Evolutionary conservation across 2,888 invertebrate genomes (phyloP), one percentile per base, ranked within the genome.

Genomic region (Cheilosia pagana): DNA sequence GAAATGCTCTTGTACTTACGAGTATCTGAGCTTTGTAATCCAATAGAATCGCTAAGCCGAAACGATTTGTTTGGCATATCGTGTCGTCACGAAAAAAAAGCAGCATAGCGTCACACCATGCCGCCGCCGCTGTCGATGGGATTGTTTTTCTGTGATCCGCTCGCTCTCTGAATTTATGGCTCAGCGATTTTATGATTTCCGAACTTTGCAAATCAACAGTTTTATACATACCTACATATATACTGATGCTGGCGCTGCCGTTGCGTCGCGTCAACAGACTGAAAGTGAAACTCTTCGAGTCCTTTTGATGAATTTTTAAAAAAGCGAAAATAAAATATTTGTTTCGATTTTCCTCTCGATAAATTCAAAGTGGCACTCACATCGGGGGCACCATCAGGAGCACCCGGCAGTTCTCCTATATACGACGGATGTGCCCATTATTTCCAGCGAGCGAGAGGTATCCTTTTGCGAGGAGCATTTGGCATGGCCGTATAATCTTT

Each of bases 321-420:
- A 81, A 70, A 75, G 41, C 41, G 45, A 83, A 35, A 74, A 68
- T 63, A 67, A 74, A 83, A 83, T 83, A 83, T 83, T 78, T 74
- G 83, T 83, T 83, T 83, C 83, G 83, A 83, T 83, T 83, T 83
- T 83, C 83, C 68, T 68, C 78, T 83, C 83, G 83, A 83, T 83
- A 83, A 78, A 78, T 83, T 78, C 63, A 74, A 78, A 83, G 83
- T 83, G 74, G 74, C 63, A 72, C 78, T 82, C 67, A 67, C 71
- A 67, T 81, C 53, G 39, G 43, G 50, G n/a, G 12, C 31, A 5
- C 3, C 14, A 14, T 21, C 53, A 23, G 19, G 23, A 14, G 35
- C 43, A 3, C 23, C 23, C 50, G 41, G 25, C 48, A 63, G 23
- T 53, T 41, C 48, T 71, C 71, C 65, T 71, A 68, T 25, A 25